phyloP scores from a whole-genome alignment of 2,113 vertebrate genomes.

The Baryphthengus martii region DNA sequence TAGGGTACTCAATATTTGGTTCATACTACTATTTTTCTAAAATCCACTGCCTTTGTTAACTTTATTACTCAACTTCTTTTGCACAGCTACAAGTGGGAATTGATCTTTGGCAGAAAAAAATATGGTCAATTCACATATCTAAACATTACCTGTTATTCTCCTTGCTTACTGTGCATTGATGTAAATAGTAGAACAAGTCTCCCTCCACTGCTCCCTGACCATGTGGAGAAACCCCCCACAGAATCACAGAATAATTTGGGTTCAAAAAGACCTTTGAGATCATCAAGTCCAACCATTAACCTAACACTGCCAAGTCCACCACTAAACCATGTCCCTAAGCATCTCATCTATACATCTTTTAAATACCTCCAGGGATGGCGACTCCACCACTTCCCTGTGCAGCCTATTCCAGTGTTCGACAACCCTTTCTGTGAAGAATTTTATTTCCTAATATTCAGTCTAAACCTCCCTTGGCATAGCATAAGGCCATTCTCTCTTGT shows the following conservation, averaged over 20 bases:
- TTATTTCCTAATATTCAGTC: background rate
- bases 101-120: background rate
- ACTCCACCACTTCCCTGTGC: background rate
- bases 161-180: background rate
- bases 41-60: background rate
- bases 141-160: background rate
- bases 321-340: background rate
- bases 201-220: fast-evolving
- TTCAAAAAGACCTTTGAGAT: background rate
- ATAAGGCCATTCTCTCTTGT: background rate
- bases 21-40: background rate
- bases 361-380: background rate
- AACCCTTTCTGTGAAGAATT: fast-evolving
- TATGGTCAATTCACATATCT: background rate
- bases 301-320: background rate
- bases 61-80: background rate
- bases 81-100: background rate
- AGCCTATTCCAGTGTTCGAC: background rate
- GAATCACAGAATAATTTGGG: background rate
- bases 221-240: fast-evolving
- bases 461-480: background rate
- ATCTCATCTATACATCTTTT: fast-evolving
- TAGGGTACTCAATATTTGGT: background rate
- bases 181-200: background rate
- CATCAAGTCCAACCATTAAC: fast-evolving